A percentile compares a stretch with the other conserved stretches of the same genome.
Conservation (phyloP, 2,113 vertebrate genomes). For the Mandrillus leucophaeus region DNA sequence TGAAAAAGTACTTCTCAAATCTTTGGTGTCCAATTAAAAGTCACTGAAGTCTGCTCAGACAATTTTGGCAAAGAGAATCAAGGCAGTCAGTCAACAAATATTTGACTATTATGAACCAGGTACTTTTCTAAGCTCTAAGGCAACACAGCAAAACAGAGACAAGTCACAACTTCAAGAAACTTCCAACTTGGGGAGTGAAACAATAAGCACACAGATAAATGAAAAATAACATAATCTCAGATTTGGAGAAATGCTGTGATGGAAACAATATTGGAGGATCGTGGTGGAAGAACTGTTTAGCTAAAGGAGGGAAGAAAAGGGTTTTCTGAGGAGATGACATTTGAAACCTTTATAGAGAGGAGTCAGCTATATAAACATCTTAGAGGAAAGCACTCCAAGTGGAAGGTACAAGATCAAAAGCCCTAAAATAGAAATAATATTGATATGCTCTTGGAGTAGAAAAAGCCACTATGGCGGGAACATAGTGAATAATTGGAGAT, state of each 20-base stretch:
- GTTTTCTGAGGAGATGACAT: background rate
- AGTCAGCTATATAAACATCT: background rate
- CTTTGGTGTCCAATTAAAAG: background rate
- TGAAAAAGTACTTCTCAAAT: slow-evolving; percentile 13
- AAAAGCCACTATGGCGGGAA: background rate
- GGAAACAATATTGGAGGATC: background rate
- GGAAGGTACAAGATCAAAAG: background rate
- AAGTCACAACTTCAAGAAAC: background rate
- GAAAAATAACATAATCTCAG: background rate
- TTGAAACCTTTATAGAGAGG: background rate
- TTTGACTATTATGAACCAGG: background rate
- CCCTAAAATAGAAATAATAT: background rate
- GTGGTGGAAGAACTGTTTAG: background rate
- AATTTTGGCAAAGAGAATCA: slow-evolving; percentile 9
- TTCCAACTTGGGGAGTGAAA: background rate
- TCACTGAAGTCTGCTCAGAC: background rate
- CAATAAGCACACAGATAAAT: background rate
- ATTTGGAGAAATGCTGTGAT: background rate
- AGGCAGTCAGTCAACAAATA: slow-evolving; percentile 34
- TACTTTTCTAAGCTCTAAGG: slow-evolving; percentile 3
- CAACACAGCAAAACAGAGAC: background rate
- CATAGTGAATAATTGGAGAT: background rate
- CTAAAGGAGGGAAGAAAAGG: background rate
- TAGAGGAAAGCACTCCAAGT: background rate
- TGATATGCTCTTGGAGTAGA: background rate